A percentile compares a stretch with the other conserved stretches of the same genome.
Conservation (phyloP, 2,888 invertebrate genomes). For the Blera fallax region DNA sequence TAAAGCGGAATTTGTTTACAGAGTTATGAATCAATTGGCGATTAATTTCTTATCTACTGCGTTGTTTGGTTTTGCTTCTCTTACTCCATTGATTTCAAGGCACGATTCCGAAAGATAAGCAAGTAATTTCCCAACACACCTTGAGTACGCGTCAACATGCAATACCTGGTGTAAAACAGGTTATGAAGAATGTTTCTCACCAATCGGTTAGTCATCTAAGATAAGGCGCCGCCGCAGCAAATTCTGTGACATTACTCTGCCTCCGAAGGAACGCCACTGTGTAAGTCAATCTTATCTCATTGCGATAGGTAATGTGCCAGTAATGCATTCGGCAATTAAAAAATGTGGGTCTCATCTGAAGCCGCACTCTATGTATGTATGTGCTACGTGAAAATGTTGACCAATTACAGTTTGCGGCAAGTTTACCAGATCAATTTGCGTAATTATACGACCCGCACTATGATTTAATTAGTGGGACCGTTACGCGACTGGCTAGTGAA, state of each 20-base stretch:
- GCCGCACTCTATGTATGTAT: not conserved
- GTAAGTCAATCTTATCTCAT: constrained; percentile 7
- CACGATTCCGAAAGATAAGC: not conserved
- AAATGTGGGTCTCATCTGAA: constrained; percentile 21
- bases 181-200: constrained; percentile 3
- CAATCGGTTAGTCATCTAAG: constrained; percentile 19
- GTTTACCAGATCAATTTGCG: constrained; percentile 47
- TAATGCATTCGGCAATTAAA: constrained; percentile 2
- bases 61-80: not conserved
- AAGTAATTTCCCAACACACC: not conserved
- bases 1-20: not conserved
- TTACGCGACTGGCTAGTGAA: constrained; percentile 35
- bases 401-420: constrained; percentile 16
- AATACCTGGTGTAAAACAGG: constrained; percentile 18
- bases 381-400: not conserved
- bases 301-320: not conserved
- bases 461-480: constrained; percentile 54
- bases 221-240: constrained; percentile 8
- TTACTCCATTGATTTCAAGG: not conserved
- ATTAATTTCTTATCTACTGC: constrained; percentile 27
- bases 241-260: not conserved
- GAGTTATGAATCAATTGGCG: not conserved
- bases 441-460: constrained; percentile 49
- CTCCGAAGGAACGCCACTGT: not conserved
- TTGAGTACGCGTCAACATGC: not conserved